Conservation (phyloP, 2,113 vertebrate species). For the Chauna torquata region DNA sequence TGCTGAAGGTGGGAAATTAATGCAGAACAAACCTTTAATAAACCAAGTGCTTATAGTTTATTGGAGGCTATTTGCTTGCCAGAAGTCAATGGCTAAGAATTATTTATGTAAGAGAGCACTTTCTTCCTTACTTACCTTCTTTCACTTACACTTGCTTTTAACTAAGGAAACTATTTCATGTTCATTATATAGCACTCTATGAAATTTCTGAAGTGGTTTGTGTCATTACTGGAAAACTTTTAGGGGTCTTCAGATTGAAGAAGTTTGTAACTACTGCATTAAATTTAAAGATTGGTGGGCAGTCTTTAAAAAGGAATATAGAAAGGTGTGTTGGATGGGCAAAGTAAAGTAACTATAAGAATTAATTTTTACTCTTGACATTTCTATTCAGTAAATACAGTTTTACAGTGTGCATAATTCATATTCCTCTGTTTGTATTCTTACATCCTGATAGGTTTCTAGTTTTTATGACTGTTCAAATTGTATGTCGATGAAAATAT, state of each 20-base stretch:
- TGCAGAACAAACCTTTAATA: constrained; percentile 73
- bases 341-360: neutral
- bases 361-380: constrained; percentile 21
- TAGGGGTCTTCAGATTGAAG: neutral
- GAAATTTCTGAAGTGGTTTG: neutral
- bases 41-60: constrained; percentile 68
- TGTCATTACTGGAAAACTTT: neutral
- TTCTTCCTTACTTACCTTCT: constrained; percentile 46
- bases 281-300: neutral
- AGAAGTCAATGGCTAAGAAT: constrained; percentile 66
- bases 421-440: neutral
- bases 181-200: neutral
- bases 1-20: neutral
- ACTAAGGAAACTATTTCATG: neutral
- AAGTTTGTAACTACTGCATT: neutral
- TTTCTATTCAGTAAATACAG: constrained; percentile 24
- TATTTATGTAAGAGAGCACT: constrained; percentile 68
- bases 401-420: neutral
- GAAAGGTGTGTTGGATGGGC: neutral
- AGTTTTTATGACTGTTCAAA: neutral
- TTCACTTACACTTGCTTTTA: neutral
- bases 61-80: constrained; percentile 74
- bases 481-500: neutral
- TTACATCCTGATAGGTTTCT: constrained; percentile 6
- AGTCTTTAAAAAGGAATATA: neutral